These are phyloP conservation scores for Drepana falcataria DNA, from an alignment of 2,888 invertebrate genomes.

Conservation along the genomic window DNA sequence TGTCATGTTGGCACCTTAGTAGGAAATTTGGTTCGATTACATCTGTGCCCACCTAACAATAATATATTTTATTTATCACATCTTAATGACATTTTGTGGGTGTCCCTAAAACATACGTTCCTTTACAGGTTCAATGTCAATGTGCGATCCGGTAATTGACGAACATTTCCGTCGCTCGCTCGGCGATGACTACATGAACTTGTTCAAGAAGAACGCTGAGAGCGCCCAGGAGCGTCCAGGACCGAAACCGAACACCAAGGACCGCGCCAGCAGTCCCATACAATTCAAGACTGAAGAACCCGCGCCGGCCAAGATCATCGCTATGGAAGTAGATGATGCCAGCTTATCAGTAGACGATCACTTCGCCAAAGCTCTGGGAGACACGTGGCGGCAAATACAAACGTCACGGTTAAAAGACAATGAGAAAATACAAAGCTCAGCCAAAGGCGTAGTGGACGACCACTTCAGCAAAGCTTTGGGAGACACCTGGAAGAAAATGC, in stretches of 20 bases:
- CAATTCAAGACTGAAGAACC: constrained; percentile 61
- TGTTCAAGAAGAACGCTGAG: constrained; percentile 80
- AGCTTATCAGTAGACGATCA: constrained; percentile 91
- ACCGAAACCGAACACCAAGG: constrained; percentile 67
- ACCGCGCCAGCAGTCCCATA: constrained; percentile 72
- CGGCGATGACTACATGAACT: constrained; percentile 87
- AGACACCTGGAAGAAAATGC: constrained; percentile 89
- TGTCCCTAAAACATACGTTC: background rate
- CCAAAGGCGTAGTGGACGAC: constrained; percentile 84
- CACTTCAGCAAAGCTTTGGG: constrained; percentile 94
- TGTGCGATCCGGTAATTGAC: constrained; percentile 95
- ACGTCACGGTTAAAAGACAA: constrained; percentile 77
- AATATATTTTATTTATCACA: no score
- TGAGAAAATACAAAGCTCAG: constrained; percentile 46
- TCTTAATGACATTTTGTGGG: no score
- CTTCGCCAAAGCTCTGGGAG: constrained; percentile 92
- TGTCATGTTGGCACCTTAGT: no score
- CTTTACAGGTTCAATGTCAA: constrained; percentile 82
- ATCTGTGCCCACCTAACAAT: no score
- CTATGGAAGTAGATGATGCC: constrained; percentile 79
- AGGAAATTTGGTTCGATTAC: no score
- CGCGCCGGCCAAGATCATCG: constrained; percentile 64
- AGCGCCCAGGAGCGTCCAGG: constrained; percentile 29
- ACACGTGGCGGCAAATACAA: constrained; percentile 88
- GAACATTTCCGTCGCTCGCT: constrained; percentile 96